Conservation (phyloP, 2,113 vertebrate species). For the Epinephelus moara region DNA sequence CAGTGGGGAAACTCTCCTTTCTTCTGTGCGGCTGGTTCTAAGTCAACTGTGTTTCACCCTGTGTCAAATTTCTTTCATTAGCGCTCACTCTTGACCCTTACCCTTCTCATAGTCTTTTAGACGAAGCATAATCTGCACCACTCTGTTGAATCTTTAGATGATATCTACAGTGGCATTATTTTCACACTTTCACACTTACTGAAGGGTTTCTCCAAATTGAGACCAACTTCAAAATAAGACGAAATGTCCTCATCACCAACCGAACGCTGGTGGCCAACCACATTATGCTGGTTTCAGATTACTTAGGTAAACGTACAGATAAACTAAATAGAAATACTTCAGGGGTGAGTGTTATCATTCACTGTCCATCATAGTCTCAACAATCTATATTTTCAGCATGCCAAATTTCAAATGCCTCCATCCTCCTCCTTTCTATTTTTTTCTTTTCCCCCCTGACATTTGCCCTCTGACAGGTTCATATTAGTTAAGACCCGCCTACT, state of each 20-base stretch:
- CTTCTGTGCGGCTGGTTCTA: background rate
- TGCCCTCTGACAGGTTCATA: conserved; percentile 3
- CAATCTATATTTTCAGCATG: background rate
- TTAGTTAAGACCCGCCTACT: background rate
- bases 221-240: background rate
- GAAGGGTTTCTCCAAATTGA: background rate
- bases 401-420: background rate
- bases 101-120: background rate
- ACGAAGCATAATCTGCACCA: background rate
- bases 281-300: too few species aligned
- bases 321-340: background rate
- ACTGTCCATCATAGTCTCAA: background rate
- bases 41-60: background rate
- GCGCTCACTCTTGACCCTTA: background rate
- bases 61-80: conserved; percentile 1
- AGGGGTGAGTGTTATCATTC: background rate
- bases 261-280: too few species aligned
- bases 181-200: background rate
- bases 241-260: background rate
- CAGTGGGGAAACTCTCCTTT: background rate
- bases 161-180: background rate
- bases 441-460: background rate
- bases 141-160: background rate
- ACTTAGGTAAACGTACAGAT: background rate
- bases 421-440: background rate